Percentiles rank a stretch among this genome's conserved stretches.
These are phyloP conservation scores for Cydia fagiglandana DNA, from an alignment of 1,140 invertebrate species.

Conservation along the genomic window DNA sequence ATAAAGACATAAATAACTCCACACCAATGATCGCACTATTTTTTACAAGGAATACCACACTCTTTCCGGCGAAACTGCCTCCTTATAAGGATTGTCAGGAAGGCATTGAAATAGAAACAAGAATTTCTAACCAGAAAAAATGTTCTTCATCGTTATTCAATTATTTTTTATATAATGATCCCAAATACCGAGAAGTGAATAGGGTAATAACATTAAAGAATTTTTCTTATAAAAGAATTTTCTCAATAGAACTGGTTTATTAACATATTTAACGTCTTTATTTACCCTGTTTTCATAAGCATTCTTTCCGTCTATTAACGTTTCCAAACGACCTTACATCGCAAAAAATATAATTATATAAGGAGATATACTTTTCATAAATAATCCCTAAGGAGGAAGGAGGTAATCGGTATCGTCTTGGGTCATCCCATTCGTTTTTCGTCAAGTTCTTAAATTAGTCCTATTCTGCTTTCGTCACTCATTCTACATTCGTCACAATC, in stretches of 20 bases:
- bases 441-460: too few relatives aligned
- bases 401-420: too few relatives aligned
- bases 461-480: too few relatives aligned
- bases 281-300: neutral
- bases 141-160: neutral
- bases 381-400: too few relatives aligned
- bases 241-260: neutral
- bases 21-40: neutral
- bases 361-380: too few relatives aligned
- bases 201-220: neutral
- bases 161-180: slow-evolving; percentile 5
- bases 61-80: neutral
- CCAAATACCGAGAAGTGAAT: neutral
- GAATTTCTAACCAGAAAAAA: neutral
- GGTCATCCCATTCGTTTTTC: too few relatives aligned
- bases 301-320: too few relatives aligned
- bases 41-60: slow-evolving; percentile 7
- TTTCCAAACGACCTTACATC: too few relatives aligned
- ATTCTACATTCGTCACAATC: too few relatives aligned
- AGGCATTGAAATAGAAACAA: slow-evolving; percentile 9
- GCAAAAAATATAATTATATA: too few relatives aligned
- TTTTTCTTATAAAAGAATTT: too few relatives aligned
- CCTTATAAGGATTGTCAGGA: neutral
- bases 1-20: slow-evolving; percentile 9
- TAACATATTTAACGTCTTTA: neutral